Evolutionary conservation across 2,888 invertebrate genomes (phyloP), one percentile per base, ranked within the genome.

Genomic region (Pogonocherus hispidulus): DNA sequence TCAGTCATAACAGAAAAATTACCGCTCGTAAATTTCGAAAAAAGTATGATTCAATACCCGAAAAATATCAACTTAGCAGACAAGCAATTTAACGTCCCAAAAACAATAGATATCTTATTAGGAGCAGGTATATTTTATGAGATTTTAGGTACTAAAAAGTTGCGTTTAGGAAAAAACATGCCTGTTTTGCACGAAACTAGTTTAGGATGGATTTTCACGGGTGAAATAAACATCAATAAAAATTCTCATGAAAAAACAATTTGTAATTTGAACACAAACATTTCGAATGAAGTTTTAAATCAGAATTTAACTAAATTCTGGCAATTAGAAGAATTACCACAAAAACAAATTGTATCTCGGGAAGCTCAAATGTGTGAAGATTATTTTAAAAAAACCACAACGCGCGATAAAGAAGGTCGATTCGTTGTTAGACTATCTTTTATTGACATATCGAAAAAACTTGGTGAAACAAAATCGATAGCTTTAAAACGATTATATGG

Each of bases 341-440:
- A 37, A 6, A 55, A 14, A 23, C 9, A 27, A 9, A 9, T 22
- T 19, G 23, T 69, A 9, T 27, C 23, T 9, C 14, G 23, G 27
- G 44, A 56, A 0, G 52, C 44, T 9, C 20, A 46, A 41, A 20
- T 51, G 11, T 66, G 57, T 27, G 57, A 66, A 55, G 32, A 55
- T 9, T 64, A 37, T 55, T 70, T 68, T 56, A 46, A 54, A n/a
- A 20, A 41, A 14, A 70, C 65, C 0, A 70, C 67, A 1, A 59
- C 20, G 11, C 54, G 64, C 0, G 49, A 32, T 27, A 2, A 14
- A 37, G 20, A 68, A 0, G 66, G 68, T 20, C 27, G 37, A 9
- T 71, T 71, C 46, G 19, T 69, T 2, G 68, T 71, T 9, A 66
- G 19, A 55, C 55, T 57, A 37, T 66, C 71, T 9, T 60, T 72